Percentiles rank a stretch among this genome's conserved stretches.
These are phyloP conservation scores for Sinohyriopsis cumingii DNA, from an alignment of 2,888 invertebrate genomes.

Conservation along the genomic window DNA sequence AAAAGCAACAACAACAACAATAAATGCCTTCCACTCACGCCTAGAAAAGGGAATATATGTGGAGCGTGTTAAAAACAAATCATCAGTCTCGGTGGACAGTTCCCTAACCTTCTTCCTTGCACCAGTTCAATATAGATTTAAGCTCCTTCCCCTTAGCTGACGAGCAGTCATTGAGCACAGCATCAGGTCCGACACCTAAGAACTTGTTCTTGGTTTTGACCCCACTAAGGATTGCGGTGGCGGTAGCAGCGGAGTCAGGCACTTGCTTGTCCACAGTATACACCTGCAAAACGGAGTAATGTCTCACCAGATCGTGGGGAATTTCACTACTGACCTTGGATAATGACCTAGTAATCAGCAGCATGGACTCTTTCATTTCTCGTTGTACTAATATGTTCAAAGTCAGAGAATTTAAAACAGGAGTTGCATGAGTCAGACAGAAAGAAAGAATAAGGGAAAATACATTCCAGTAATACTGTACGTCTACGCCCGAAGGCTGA, in stretches of 20 bases:
- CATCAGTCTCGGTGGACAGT: background rate
- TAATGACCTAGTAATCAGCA: too few relatives aligned
- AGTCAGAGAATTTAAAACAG: too few relatives aligned
- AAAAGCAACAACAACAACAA: too few relatives aligned
- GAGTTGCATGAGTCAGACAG: too few relatives aligned
- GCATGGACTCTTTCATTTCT: too few relatives aligned
- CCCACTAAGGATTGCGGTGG: constrained; percentile 88
- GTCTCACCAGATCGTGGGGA: background rate
- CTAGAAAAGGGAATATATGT: background rate
- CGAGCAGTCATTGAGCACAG: constrained; percentile 78
- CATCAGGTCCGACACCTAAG: constrained; percentile 82
- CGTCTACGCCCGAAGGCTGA: too few relatives aligned
- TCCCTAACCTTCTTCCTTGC: constrained; percentile 21
- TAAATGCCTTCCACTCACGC: too few relatives aligned
- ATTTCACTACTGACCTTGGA: too few relatives aligned
- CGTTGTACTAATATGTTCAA: too few relatives aligned
- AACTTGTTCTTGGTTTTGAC: constrained; percentile 87
- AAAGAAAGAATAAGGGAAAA: too few relatives aligned
- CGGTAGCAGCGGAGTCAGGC: constrained; percentile 90
- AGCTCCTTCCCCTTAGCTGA: constrained; percentile 16
- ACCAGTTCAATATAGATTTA: constrained; percentile 27
- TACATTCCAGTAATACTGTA: too few relatives aligned
- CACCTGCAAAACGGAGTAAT: constrained; percentile 76
- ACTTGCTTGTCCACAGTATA: constrained; percentile 89
- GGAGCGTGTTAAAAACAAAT: background rate